A percentile compares a stretch with the other conserved stretches of the same genome.
Evolutionary conservation across 2,797 vertebrate genomes (phyloP).

Genomic region (Lemur catta): DNA sequence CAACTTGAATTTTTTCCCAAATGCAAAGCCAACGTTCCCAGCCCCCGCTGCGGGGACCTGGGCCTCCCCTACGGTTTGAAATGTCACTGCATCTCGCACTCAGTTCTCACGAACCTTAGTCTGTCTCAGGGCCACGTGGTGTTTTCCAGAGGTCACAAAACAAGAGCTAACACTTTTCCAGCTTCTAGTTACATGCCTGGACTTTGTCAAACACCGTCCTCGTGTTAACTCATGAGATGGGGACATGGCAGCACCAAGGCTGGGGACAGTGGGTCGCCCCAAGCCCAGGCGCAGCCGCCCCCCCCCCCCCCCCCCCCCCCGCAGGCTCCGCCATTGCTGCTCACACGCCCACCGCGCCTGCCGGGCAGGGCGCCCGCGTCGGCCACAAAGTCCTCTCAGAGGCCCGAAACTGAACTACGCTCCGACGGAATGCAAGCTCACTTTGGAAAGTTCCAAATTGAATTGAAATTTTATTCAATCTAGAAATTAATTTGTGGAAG

Average conservation of each 20-base stretch:
- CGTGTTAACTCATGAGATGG: accelerated
- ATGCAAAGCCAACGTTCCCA: not conserved
- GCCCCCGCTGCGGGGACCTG: accelerated
- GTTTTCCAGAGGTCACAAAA: not conserved
- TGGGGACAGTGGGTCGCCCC: not conserved
- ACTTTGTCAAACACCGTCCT: accelerated
- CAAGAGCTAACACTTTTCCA: not conserved
- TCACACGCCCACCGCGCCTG: accelerated
- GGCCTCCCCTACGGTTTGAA: accelerated
- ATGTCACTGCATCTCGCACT: accelerated
- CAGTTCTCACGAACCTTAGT: accelerated
- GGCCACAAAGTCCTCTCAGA: not conserved
- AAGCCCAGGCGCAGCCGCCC: accelerated
- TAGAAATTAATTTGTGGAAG: not conserved
- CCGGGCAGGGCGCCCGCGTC: accelerated
- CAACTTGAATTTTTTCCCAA: too few relatives aligned
- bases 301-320: accelerated
- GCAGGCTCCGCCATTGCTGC: not conserved
- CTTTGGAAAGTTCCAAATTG: not conserved
- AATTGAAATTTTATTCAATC: not conserved
- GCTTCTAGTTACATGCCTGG: accelerated
- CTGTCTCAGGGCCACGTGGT: accelerated
- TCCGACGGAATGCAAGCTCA: accelerated
- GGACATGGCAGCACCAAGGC: not conserved
- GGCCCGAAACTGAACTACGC: accelerated